A percentile compares a stretch with the other conserved stretches of the same genome.
phyloP scores from a whole-genome alignment of 2,888 invertebrate genomes.

The Heterodera filipjevi region DNA sequence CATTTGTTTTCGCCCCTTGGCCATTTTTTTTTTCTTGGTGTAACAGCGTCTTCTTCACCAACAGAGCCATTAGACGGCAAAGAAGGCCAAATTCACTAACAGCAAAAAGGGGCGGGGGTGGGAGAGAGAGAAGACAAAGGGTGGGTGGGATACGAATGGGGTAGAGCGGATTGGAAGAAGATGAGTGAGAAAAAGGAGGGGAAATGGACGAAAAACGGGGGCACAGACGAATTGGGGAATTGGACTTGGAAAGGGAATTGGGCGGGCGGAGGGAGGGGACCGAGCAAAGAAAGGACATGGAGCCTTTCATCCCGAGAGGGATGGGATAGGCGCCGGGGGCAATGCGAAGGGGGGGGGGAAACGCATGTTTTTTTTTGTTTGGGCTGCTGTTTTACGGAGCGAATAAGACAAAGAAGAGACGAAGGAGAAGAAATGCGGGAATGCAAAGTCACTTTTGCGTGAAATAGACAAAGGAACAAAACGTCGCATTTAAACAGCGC shows the following conservation, averaged over 20 bases:
- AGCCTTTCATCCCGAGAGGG: constrained; percentile 5
- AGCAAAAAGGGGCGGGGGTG: background rate
- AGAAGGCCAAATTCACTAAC: background rate
- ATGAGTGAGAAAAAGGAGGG: background rate
- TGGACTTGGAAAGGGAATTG: constrained; percentile 9
- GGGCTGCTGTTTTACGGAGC: background rate
- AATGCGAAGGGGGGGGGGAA: background rate
- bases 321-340: background rate
- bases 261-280: background rate
- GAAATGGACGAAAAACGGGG: constrained; percentile 1
- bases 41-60: background rate
- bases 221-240: background rate
- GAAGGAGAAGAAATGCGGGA: background rate
- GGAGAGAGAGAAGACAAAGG: background rate
- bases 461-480: background rate
- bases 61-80: background rate
- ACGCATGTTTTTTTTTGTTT: background rate
- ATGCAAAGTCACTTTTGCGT: background rate
- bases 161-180: background rate
- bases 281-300: background rate
- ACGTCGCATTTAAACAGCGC: background rate
- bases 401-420: background rate
- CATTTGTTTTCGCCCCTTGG: background rate
- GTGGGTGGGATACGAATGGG: constrained; percentile 2
- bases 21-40: constrained; percentile 2